Conservation (phyloP, 2,113 vertebrate genomes). For the Girardinichthys multiradiatus region DNA sequence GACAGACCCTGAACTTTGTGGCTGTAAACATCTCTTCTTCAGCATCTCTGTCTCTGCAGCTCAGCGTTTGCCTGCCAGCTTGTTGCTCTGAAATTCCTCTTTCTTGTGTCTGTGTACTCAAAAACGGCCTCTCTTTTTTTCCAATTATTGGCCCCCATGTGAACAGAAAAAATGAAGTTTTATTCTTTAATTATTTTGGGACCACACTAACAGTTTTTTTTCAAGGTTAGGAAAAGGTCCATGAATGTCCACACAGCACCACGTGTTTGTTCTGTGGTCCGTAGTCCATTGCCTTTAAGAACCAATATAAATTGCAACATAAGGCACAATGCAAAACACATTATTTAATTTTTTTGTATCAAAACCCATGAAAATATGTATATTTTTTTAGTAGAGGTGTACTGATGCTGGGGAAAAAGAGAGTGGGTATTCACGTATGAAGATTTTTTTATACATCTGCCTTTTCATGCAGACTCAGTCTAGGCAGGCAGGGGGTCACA, state of each 20-base stretch:
- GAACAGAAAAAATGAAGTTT: constrained; percentile 52
- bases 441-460: not conserved
- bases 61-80: constrained; percentile 13
- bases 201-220: constrained; percentile 38
- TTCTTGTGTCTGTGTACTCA: constrained; percentile 9
- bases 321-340: not conserved
- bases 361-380: not conserved
- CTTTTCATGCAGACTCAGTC: constrained; percentile 15
- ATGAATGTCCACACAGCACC: not conserved
- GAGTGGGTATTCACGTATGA: not conserved
- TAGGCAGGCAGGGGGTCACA: constrained; percentile 18
- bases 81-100: constrained; percentile 38
- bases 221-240: not conserved
- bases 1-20: not conserved
- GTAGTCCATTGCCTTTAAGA: too few species aligned
- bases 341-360: not conserved
- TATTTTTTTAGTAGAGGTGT: too few species aligned
- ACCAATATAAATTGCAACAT: not conserved
- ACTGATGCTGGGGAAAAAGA: not conserved
- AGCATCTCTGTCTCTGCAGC: not conserved
- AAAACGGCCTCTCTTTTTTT: constrained; percentile 18
- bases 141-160: constrained; percentile 48
- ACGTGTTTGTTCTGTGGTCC: not conserved
- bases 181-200: constrained; percentile 47
- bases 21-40: not conserved